A percentile compares a stretch with the other conserved stretches of the same genome.
These are phyloP conservation scores for Habropoda laboriosa DNA, from an alignment of 1,140 invertebrate species.

Conservation along the genomic window DNA sequence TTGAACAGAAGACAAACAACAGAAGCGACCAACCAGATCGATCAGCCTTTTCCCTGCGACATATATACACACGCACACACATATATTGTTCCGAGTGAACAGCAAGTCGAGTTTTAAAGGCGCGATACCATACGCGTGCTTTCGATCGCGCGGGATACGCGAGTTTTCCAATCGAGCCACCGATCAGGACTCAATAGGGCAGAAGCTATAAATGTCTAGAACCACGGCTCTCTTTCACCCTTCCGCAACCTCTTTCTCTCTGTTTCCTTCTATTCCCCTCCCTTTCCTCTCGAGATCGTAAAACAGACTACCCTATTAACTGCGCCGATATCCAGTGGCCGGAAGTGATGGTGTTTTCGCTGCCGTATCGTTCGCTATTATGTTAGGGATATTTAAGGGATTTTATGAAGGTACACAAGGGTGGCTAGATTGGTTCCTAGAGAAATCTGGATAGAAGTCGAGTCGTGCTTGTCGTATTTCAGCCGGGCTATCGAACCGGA, in stretches of 20 bases:
- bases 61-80: too few species aligned
- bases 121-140: background rate
- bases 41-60: background rate
- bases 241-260: too few species aligned
- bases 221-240: background rate
- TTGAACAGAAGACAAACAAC: background rate
- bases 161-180: conserved; percentile 12
- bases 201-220: conserved; percentile 49
- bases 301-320: conserved; percentile 56
- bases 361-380: conserved; percentile 37
- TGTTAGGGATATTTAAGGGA: conserved; percentile 28
- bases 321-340: conserved; percentile 21
- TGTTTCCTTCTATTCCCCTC: too few species aligned
- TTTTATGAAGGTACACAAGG: background rate
- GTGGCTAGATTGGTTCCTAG: background rate
- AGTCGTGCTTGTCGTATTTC: conserved; percentile 12
- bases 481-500: too few species aligned
- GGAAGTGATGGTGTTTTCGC: conserved; percentile 21
- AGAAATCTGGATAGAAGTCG: background rate
- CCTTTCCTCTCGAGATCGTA: background rate
- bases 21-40: background rate
- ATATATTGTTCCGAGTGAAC: conserved; percentile 15
- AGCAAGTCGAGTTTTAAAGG: background rate
- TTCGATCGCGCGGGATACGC: background rate
- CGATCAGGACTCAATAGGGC: conserved; percentile 44